A percentile compares a stretch with the other conserved stretches of the same genome.
phyloP scores from a whole-genome alignment of 2,888 invertebrate genomes.

The Drosophila putrida region DNA sequence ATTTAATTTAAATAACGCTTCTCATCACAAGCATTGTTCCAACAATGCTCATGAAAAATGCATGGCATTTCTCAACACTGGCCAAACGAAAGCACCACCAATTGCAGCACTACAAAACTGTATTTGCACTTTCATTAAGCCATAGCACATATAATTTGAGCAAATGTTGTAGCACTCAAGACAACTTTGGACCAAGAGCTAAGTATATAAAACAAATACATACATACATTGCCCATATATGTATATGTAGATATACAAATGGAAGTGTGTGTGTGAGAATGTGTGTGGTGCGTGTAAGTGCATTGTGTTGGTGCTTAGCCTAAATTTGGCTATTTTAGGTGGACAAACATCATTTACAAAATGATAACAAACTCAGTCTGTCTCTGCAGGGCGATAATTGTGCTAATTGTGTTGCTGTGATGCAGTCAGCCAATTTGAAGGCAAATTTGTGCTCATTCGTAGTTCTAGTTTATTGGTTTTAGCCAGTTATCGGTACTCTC shows the following conservation, averaged over 20 bases:
- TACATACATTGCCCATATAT: slow-evolving; percentile 27
- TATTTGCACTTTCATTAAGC: slow-evolving; percentile 71
- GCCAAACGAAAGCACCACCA: slow-evolving; percentile 41
- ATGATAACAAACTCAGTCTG: slow-evolving; percentile 53
- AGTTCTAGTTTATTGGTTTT: slow-evolving; percentile 38
- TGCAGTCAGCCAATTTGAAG: slow-evolving; percentile 35
- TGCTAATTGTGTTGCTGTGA: slow-evolving; percentile 54
- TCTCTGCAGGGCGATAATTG: slow-evolving; percentile 49
- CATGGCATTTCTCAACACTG: slow-evolving; percentile 61
- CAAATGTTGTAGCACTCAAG: slow-evolving; percentile 72
- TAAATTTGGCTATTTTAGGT: slow-evolving; percentile 60
- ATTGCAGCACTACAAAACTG: slow-evolving; percentile 27
- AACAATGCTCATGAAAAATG: slow-evolving; percentile 47
- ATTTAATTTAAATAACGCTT: slow-evolving; percentile 74
- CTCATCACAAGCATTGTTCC: not conserved
- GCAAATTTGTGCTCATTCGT: slow-evolving; percentile 45
- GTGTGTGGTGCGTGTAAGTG: slow-evolving; percentile 25
- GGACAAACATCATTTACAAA: slow-evolving; percentile 58
- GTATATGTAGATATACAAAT: slow-evolving; percentile 1
- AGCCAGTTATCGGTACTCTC: slow-evolving; percentile 5
- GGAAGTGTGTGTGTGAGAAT: slow-evolving; percentile 12
- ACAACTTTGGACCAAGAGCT: slow-evolving; percentile 60
- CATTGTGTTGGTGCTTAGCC: slow-evolving; percentile 38
- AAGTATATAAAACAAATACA: slow-evolving; percentile 56
- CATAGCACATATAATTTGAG: slow-evolving; percentile 37